phyloP scores from a whole-genome alignment of 64 coral and sea anemone species.

The Actinia tenebrosa region DNA sequence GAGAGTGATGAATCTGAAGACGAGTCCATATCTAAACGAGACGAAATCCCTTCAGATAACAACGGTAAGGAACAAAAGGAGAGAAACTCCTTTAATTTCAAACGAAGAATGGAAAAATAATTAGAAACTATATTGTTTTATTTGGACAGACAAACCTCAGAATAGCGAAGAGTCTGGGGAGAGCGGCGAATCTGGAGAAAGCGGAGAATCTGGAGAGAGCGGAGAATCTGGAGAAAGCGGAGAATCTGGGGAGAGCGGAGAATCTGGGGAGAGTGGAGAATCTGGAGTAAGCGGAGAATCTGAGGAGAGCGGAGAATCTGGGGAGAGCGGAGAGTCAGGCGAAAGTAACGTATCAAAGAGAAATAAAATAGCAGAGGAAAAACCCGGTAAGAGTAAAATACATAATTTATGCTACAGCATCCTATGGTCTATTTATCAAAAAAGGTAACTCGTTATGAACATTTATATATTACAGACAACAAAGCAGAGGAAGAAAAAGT shows the following conservation, averaged over 20 bases:
- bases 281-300: constrained; percentile 8
- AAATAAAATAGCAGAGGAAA: not conserved
- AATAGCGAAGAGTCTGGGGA: constrained; percentile 26
- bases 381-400: not conserved
- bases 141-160: not conserved
- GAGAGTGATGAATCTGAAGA: constrained; percentile 26
- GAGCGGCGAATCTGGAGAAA: not conserved
- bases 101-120: too few relatives aligned
- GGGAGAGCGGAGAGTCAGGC: constrained; percentile 21
- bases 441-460: too few relatives aligned
- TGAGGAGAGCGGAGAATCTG: constrained; percentile 29
- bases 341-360: not conserved
- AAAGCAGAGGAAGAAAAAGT: too few relatives aligned
- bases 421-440: too few relatives aligned
- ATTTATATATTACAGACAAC: too few relatives aligned
- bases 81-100: too few relatives aligned
- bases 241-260: constrained; percentile 7
- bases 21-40: constrained; percentile 20
- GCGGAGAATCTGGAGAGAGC: not conserved
- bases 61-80: not conserved
- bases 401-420: too few relatives aligned
- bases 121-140: too few relatives aligned
- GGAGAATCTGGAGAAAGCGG: not conserved
- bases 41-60: constrained; percentile 20
- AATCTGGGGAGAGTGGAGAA: constrained; percentile 19